These are phyloP conservation scores for Caenorhabditis uteleia DNA, from an alignment of 2,888 invertebrate species.

Conservation along the genomic window DNA sequence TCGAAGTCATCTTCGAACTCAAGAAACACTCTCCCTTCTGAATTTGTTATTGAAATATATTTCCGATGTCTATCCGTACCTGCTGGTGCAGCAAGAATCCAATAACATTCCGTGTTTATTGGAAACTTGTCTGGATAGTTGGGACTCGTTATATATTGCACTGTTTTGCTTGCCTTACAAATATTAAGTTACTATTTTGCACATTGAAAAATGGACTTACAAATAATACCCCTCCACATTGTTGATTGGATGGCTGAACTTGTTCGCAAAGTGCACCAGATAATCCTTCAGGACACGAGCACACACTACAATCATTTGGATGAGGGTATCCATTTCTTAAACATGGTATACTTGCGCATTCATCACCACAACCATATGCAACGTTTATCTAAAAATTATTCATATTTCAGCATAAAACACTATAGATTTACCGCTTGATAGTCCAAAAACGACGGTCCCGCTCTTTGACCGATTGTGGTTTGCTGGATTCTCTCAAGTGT, in stretches of 20 bases:
- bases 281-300: slow-evolving; percentile 65
- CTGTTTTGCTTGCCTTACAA: slow-evolving; percentile 46
- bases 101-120: slow-evolving; percentile 57
- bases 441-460: slow-evolving; percentile 67
- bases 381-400: slow-evolving; percentile 58
- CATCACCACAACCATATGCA: slow-evolving; percentile 59
- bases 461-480: slow-evolving; percentile 66
- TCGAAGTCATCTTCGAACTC: slow-evolving; percentile 63
- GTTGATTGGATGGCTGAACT: slow-evolving; percentile 46
- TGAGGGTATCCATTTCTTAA: slow-evolving; percentile 60
- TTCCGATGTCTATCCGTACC: slow-evolving; percentile 20
- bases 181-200: background rate
- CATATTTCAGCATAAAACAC: background rate
- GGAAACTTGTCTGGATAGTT: slow-evolving; percentile 56
- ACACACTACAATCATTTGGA: slow-evolving; percentile 64
- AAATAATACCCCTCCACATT: slow-evolving; percentile 60
- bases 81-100: slow-evolving; percentile 58
- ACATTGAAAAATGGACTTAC: slow-evolving; percentile 30
- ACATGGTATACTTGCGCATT: slow-evolving; percentile 46
- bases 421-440: slow-evolving; percentile 54
- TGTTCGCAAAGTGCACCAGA: slow-evolving; percentile 58
- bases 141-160: slow-evolving; percentile 50
- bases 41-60: slow-evolving; percentile 8
- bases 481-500: slow-evolving; percentile 60
- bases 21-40: slow-evolving; percentile 49